phyloP scores from a whole-genome alignment of 2,888 invertebrate species.

The Zelleria hepariella region DNA sequence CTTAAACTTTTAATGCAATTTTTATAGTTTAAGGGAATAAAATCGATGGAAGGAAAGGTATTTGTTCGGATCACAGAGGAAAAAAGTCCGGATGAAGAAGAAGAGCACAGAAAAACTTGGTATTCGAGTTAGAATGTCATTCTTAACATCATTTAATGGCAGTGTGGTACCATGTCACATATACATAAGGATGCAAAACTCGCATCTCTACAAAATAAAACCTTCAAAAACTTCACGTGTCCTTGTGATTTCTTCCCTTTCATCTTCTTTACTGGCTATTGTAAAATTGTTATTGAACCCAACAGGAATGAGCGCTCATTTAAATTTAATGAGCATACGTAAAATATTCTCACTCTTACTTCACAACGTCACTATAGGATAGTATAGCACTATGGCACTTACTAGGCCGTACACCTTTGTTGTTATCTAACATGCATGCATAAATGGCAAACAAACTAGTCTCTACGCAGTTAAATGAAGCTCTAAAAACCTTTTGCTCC shows the following conservation, averaged over 20 bases:
- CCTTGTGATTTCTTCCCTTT: neutral
- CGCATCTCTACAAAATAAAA: neutral
- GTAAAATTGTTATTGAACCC: neutral
- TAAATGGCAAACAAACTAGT: neutral
- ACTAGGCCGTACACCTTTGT: neutral
- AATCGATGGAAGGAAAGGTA: no score
- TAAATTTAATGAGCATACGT: neutral
- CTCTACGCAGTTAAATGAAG: neutral
- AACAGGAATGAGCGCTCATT: neutral
- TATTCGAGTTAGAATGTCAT: no score
- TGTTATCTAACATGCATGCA: neutral
- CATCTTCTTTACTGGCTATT: neutral
- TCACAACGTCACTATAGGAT: no score
- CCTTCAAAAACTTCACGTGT: neutral
- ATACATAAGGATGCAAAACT: no score
- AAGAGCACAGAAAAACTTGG: no score
- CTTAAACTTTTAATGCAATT: no score
- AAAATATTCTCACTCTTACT: neutral
- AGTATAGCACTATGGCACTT: no score
- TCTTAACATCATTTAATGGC: no score
- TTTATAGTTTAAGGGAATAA: no score
- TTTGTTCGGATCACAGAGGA: no score
- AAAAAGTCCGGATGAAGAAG: no score
- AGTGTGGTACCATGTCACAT: no score
- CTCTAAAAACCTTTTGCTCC: neutral